Conservation (phyloP, 92 coral and sea anemone species). For the Zoanthus gigantus region DNA sequence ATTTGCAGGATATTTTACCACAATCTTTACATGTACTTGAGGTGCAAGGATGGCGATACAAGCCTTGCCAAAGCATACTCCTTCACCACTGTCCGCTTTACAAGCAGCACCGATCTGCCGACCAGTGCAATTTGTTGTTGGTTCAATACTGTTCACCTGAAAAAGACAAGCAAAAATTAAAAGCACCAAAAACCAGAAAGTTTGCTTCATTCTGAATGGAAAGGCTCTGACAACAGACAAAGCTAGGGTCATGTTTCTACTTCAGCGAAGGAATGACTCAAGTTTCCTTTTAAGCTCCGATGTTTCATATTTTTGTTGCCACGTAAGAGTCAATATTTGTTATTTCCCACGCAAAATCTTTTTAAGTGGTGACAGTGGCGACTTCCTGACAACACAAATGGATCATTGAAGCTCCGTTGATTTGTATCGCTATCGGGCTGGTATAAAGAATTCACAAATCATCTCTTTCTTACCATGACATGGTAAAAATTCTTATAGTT, state of each 20-base stretch:
- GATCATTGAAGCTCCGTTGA: too few species aligned
- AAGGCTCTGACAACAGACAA: background rate
- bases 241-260: background rate
- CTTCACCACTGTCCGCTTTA: background rate
- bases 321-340: too few species aligned
- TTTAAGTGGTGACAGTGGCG: too few species aligned
- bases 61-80: background rate
- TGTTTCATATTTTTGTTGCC: too few species aligned
- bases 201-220: background rate
- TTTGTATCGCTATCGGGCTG: too few species aligned
- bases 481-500: too few species aligned
- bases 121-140: slow-evolving; percentile 22
- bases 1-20: slow-evolving; percentile 32
- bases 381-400: too few species aligned
- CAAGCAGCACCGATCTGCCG: slow-evolving; percentile 21
- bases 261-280: background rate
- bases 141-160: background rate
- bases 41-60: slow-evolving; percentile 14
- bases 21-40: slow-evolving; percentile 13
- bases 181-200: background rate
- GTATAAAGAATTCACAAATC: too few species aligned
- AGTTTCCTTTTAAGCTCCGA: too few species aligned
- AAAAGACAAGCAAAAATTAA: background rate
- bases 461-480: too few species aligned
- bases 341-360: too few species aligned